Evolutionary conservation across 2,797 vertebrate species (phyloP).

Genomic region (Schizopygopsis malacanthus): DNA sequence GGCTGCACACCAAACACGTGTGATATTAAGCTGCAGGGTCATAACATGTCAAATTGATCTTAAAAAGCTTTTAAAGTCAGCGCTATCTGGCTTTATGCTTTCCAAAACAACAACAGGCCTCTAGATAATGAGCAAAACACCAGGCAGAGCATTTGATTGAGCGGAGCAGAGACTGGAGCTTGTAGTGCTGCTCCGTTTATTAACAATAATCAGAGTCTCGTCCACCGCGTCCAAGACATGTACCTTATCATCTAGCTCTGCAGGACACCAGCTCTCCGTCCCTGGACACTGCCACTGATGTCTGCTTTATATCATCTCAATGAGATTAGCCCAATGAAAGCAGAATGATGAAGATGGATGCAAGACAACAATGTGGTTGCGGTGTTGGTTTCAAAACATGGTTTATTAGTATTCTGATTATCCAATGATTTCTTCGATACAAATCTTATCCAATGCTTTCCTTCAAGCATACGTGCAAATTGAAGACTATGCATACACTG

Average conservation of each 20-base stretch:
- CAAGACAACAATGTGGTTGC: not conserved
- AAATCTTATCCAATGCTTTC: not conserved
- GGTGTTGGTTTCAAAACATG: not conserved
- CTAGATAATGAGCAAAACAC: constrained; percentile 7
- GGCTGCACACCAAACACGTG: constrained; percentile 2
- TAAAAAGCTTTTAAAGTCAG: constrained; percentile 34
- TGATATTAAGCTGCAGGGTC: constrained; percentile 23
- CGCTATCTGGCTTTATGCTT: not conserved
- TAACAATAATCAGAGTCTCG: constrained; percentile 25
- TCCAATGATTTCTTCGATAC: not conserved
- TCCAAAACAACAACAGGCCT: constrained; percentile 26
- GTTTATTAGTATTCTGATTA: not conserved
- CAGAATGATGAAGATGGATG: not conserved
- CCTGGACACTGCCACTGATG: constrained; percentile 24
- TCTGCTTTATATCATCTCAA: constrained; percentile 45
- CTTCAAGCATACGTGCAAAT: not conserved
- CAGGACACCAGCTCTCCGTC: constrained; percentile 33
- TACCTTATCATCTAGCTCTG: constrained; percentile 23
- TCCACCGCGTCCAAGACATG: constrained; percentile 25
- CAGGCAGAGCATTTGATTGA: constrained; percentile 6
- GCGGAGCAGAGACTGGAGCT: not conserved
- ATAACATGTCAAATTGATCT: constrained; percentile 23
- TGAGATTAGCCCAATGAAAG: constrained; percentile 24
- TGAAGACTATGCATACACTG: not conserved
- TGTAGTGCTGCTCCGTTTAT: constrained; percentile 17